A percentile compares a stretch with the other conserved stretches of the same genome.
These are phyloP conservation scores for Aphyosemion australe DNA, from an alignment of 2,113 vertebrate species.

Conservation along the genomic window DNA sequence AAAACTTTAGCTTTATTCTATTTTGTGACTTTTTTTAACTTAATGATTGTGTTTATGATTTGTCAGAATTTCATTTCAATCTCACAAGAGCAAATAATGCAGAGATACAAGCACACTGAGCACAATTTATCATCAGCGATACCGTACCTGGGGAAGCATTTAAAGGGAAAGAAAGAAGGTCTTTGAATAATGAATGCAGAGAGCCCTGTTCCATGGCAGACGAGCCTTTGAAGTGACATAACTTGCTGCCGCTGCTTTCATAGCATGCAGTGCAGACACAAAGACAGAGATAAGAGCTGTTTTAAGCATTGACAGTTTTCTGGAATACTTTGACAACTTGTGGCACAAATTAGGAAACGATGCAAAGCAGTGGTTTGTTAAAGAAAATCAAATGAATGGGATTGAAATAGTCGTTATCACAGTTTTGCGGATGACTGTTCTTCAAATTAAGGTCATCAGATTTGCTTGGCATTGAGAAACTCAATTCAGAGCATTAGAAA, in stretches of 20 bases:
- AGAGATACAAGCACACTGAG: constrained; percentile 9
- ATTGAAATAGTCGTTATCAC: no score
- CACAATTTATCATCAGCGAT: constrained; percentile 55
- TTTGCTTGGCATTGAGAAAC: constrained; percentile 29
- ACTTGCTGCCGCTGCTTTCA: constrained; percentile 64
- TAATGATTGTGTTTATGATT: constrained; percentile 10
- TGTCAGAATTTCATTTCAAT: constrained; percentile 12
- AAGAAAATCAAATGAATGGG: constrained; percentile 31
- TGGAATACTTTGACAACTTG: constrained; percentile 27
- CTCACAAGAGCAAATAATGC: constrained; percentile 16
- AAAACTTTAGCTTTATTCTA: not conserved
- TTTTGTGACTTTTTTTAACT: constrained; percentile 1
- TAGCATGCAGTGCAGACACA: constrained; percentile 54
- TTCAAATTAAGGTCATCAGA: constrained; percentile 42
- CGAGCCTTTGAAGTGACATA: constrained; percentile 78
- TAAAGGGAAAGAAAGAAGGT: constrained; percentile 68
- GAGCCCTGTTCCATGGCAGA: constrained; percentile 72
- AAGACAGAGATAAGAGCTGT: constrained; percentile 53
- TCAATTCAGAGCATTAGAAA: constrained; percentile 31
- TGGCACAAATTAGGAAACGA: not conserved
- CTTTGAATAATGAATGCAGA: constrained; percentile 77
- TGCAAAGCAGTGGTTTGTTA: not conserved
- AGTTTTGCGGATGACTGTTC: not conserved
- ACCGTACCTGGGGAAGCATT: constrained; percentile 72
- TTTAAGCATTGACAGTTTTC: constrained; percentile 34